phyloP scores from a whole-genome alignment of 1,140 invertebrate species.

The Catajapyx aquilonaris region DNA sequence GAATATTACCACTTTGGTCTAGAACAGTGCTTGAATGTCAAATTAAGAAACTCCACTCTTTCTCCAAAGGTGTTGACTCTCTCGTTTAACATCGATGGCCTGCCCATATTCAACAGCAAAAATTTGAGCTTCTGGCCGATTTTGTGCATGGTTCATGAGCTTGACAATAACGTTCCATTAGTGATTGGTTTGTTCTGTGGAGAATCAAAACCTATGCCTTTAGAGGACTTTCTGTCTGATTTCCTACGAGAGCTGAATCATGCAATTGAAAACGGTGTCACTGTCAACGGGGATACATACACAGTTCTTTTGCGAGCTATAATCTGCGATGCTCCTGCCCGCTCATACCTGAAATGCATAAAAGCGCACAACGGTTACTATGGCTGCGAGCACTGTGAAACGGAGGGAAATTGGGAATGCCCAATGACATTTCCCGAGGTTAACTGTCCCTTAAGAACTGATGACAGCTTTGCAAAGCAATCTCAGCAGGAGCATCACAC shows the following conservation, averaged over 20 bases:
- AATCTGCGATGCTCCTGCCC: constrained; percentile 9
- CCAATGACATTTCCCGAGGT: not conserved
- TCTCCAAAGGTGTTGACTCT: too few species aligned
- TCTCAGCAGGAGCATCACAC: not conserved
- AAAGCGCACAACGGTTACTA: constrained; percentile 8
- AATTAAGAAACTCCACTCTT: too few species aligned
- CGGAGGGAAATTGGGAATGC: constrained; percentile 3
- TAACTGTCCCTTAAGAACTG: not conserved
- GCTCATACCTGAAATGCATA: constrained; percentile 5
- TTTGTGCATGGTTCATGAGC: not conserved
- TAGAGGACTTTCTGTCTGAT: not conserved
- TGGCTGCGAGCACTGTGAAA: constrained; percentile 8
- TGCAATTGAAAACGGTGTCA: constrained; percentile 4
- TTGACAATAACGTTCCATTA: not conserved
- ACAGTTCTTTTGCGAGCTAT: constrained; percentile 5
- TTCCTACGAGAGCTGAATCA: not conserved
- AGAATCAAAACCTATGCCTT: not conserved
- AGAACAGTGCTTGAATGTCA: too few species aligned
- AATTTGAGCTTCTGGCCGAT: constrained; percentile 4
- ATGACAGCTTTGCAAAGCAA: not conserved
- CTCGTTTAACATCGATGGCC: constrained; percentile 1
- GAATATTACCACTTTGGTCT: too few species aligned
- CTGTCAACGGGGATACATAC: not conserved
- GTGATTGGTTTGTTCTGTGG: constrained; percentile 1
- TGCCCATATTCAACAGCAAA: constrained; percentile 3